phyloP scores from a whole-genome alignment of 2,797 vertebrate genomes.

The Enteromius mattozi region DNA sequence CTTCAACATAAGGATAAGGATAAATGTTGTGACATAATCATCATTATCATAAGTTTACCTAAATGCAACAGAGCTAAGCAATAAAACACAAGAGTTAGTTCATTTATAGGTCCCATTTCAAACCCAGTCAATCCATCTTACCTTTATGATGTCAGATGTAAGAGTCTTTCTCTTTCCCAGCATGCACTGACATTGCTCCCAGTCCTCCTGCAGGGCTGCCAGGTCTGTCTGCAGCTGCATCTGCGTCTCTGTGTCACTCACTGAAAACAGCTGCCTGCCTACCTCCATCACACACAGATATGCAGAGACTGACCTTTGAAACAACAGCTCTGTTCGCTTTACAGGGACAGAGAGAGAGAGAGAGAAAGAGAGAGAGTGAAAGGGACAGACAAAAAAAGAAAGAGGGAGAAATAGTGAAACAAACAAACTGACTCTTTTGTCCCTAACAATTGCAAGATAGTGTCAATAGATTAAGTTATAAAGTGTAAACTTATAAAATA shows the following conservation, averaged over 20 bases:
- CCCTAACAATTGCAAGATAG: neutral
- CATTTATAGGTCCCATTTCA: neutral
- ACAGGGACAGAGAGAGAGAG: neutral
- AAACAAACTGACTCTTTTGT: neutral
- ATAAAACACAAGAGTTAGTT: neutral
- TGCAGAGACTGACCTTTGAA: constrained; percentile 81
- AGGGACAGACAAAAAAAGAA: neutral
- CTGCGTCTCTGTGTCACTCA: constrained; percentile 73
- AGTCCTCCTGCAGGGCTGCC: constrained; percentile 80
- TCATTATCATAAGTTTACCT: neutral
- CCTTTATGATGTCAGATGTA: constrained; percentile 78
- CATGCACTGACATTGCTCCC: constrained; percentile 78
- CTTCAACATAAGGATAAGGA: neutral
- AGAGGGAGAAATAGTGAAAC: neutral
- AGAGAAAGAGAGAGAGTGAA: neutral
- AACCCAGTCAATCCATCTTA: constrained; percentile 59
- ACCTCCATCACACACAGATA: constrained; percentile 81
- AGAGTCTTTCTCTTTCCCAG: constrained; percentile 75
- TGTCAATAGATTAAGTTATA: neutral
- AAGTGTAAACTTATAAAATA: no score
- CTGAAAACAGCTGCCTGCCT: constrained; percentile 81
- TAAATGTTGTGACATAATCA: neutral
- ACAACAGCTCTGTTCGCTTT: constrained; percentile 82
- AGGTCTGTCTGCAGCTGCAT: constrained; percentile 77
- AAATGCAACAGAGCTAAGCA: neutral